phyloP scores from a whole-genome alignment of 1,140 invertebrate species.

The Drosophila kepulauana region DNA sequence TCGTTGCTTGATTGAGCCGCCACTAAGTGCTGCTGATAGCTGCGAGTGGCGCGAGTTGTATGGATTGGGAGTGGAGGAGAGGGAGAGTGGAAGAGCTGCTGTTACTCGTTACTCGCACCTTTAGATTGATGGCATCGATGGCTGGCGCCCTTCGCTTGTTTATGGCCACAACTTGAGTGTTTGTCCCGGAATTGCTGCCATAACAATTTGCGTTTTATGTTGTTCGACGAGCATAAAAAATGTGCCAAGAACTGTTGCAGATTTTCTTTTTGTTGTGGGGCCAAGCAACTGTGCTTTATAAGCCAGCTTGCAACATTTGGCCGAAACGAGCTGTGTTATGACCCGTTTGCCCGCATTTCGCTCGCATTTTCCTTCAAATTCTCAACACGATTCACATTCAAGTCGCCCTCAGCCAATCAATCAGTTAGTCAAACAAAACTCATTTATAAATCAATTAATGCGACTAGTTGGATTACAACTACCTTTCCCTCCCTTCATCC shows the following conservation, averaged over 20 bases:
- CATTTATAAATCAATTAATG: constrained; percentile 33
- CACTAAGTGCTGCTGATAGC: constrained; percentile 45
- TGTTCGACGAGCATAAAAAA: constrained; percentile 5
- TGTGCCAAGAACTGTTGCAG: constrained; percentile 49
- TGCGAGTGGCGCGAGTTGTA: neutral
- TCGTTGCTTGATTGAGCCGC: constrained; percentile 36
- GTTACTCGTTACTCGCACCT: constrained; percentile 24
- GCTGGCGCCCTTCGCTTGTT: constrained; percentile 27
- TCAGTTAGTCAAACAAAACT: constrained; percentile 41
- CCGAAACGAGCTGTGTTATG: constrained; percentile 47
- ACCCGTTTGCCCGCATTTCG: constrained; percentile 3
- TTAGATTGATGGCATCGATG: constrained; percentile 39
- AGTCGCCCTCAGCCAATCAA: constrained; percentile 35
- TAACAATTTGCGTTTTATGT: constrained; percentile 69
- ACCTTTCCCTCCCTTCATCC: neutral
- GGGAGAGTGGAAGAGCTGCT: too few relatives aligned
- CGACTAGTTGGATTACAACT: constrained; percentile 4
- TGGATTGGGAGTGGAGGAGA: neutral
- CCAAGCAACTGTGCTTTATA: constrained; percentile 6
- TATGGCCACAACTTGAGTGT: constrained; percentile 51
- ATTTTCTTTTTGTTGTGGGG: constrained; percentile 6
- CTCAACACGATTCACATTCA: neutral
- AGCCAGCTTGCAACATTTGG: constrained; percentile 30
- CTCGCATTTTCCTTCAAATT: neutral
- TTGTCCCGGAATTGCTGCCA: constrained; percentile 31